Percentiles rank a stretch among this genome's conserved stretches.
Conservation (phyloP, 1,140 invertebrate genomes). For the Kradibia gibbosae region DNA sequence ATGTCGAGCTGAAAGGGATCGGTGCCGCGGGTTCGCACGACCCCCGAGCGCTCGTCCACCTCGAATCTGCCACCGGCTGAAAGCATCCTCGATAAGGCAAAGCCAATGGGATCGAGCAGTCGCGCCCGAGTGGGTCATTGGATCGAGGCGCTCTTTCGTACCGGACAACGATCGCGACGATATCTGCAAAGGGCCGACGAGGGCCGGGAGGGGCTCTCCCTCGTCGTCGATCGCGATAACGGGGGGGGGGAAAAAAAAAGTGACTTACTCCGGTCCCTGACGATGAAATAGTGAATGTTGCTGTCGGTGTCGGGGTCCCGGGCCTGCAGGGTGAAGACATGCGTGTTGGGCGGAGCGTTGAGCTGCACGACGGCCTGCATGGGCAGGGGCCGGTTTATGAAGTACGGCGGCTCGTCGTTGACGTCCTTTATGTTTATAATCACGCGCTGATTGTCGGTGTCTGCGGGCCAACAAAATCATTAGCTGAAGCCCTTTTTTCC, state of each 20-base stretch:
- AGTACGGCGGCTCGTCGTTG: slow-evolving; percentile 96
- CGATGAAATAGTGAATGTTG: slow-evolving; percentile 96
- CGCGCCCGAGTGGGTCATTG: no score
- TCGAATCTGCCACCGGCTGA: slow-evolving; percentile 85
- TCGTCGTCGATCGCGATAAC: no score
- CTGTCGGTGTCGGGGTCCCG: slow-evolving; percentile 94
- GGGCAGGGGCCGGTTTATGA: slow-evolving; percentile 94
- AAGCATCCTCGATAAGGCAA: no score
- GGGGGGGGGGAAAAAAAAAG: no score
- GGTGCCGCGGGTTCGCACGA: slow-evolving; percentile 91
- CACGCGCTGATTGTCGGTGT: slow-evolving; percentile 94
- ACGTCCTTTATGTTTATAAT: slow-evolving; percentile 96
- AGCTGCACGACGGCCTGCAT: slow-evolving; percentile 97
- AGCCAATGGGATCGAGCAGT: no score
- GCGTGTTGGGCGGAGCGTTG: slow-evolving; percentile 94
- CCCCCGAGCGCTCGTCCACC: slow-evolving; percentile 92
- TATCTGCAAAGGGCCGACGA: no score
- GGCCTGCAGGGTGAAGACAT: slow-evolving; percentile 96
- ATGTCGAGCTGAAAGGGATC: slow-evolving; percentile 95
- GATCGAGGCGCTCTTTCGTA: no score
- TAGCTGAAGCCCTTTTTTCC: no score
- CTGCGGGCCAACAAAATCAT: slow-evolving; percentile 75
- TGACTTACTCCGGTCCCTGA: slow-evolving; percentile 83
- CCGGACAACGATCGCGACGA: no score
- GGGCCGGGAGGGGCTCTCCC: no score